phyloP scores from a whole-genome alignment of 2,888 invertebrate species.

The Steromphala cineraria region DNA sequence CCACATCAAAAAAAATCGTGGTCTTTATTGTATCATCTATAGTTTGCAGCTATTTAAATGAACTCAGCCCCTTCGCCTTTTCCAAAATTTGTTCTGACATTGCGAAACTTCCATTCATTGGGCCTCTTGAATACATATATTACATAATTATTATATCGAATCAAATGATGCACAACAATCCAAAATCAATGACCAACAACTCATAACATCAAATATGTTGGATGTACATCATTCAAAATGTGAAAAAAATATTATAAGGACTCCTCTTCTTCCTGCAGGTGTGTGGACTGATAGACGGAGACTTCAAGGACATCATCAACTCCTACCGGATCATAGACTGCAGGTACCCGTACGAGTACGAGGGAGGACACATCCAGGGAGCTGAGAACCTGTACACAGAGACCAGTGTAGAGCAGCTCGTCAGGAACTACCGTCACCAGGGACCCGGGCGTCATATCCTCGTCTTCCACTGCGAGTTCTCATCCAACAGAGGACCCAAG shows the following conservation, averaged over 20 bases:
- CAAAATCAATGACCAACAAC: too few species aligned
- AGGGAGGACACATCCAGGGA: conserved; percentile 11
- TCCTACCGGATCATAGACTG: conserved; percentile 14
- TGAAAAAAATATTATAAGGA: background rate
- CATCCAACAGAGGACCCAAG: conserved; percentile 10
- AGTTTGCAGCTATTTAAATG: too few species aligned
- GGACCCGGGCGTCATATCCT: background rate
- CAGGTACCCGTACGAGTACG: conserved; percentile 22
- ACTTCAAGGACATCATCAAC: conserved; percentile 1
- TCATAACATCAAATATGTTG: too few species aligned
- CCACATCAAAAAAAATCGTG: too few species aligned
- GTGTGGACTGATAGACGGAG: conserved; percentile 1
- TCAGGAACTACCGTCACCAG: background rate
- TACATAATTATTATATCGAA: too few species aligned
- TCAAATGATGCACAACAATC: too few species aligned
- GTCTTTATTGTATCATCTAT: too few species aligned
- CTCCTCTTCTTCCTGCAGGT: background rate
- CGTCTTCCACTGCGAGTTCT: conserved; percentile 23
- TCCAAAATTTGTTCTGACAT: background rate
- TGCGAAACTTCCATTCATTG: too few species aligned
- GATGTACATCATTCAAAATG: background rate
- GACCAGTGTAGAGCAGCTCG: background rate
- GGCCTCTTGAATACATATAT: too few species aligned
- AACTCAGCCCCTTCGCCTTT: too few species aligned
- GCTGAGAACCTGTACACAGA: conserved; percentile 15